Percentiles rank a stretch among this genome's conserved stretches.
phyloP scores from a whole-genome alignment of 2,797 vertebrate genomes.

The Nannoperca obscura region DNA sequence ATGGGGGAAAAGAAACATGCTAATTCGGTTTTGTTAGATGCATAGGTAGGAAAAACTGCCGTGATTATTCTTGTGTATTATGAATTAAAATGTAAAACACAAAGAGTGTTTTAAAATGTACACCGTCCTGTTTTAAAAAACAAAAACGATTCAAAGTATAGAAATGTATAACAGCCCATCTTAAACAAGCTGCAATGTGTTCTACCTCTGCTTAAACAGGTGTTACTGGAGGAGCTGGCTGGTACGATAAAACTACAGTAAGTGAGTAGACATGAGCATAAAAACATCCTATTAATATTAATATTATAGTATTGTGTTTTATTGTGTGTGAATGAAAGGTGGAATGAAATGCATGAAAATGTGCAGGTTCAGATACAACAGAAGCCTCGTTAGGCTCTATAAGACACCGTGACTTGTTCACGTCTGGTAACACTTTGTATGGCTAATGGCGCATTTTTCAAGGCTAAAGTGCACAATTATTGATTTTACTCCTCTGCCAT shows the following conservation, averaged over 20 bases:
- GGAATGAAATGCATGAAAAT: neutral
- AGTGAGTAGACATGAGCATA: neutral
- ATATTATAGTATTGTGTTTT: neutral
- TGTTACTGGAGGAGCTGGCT: neutral
- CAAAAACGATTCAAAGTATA: neutral
- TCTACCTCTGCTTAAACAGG: neutral
- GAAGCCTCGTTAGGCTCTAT: neutral
- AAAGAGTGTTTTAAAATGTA: neutral
- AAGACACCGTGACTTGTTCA: neutral
- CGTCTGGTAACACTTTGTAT: conserved; percentile 1
- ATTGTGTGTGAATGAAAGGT: neutral
- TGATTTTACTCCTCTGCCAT: conserved; percentile 7
- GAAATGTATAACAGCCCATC: neutral
- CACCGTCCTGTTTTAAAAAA: neutral
- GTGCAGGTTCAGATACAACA: neutral
- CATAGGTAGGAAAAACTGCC: neutral
- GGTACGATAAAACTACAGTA: neutral
- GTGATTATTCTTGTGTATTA: conserved; percentile 1
- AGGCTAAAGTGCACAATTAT: conserved; percentile 23
- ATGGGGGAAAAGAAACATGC: neutral
- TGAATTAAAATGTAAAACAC: neutral
- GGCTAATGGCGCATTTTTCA: conserved; percentile 42
- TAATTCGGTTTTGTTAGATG: neutral
- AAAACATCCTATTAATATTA: no score
- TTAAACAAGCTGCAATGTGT: neutral